Evolutionary conservation across 1,140 invertebrate genomes (phyloP), one percentile per base, ranked within the genome.

Genomic region (Oppia nitens): DNA sequence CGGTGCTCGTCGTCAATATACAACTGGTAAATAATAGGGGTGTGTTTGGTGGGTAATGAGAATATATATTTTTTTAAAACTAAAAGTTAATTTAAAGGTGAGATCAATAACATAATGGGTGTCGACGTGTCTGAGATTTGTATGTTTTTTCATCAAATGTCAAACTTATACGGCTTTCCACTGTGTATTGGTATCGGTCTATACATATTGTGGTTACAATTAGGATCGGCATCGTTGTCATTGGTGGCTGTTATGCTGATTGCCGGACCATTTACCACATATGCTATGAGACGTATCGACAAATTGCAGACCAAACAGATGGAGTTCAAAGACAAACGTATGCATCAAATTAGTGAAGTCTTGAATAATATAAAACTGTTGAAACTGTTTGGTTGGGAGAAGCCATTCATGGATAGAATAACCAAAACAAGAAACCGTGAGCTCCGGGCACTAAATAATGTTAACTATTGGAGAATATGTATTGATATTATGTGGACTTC

Each of bases 241-340:
- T 72, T 70, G 24, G 45, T 74, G 9, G 47, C 60, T 17, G 59
- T 74, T 21, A 58, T 74, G 25, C 50, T 73, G 20, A 78, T 93
- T 55, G 75, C 93, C 32, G 87, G 93, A 63, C 90, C 90, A 0
- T 71, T 94, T 4, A 96, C 95, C 72, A 86, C 83, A 3, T 73
- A 85, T 50, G 84, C 96, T 62, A 88, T 89, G 1, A 86, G 83
- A 69, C 83, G 83, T 69, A 81, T 77, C 3, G 72, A 73, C 63
- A 69, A 71, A 53, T 74, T 91, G 59, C 70, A 74, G 67, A 17
- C 20, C 11, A 17, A 9, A 3, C n/a, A 63, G 20, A 67, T 74
- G 62, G 63, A 57, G 47, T 57, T 64, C 28, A 74, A 75, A 64
- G 74, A 75, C 62, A 55, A 64, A n/a, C 64, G 74, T 55, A 68